Evolutionary conservation across 2,888 invertebrate species (phyloP).

Genomic region (Gibbula magus): DNA sequence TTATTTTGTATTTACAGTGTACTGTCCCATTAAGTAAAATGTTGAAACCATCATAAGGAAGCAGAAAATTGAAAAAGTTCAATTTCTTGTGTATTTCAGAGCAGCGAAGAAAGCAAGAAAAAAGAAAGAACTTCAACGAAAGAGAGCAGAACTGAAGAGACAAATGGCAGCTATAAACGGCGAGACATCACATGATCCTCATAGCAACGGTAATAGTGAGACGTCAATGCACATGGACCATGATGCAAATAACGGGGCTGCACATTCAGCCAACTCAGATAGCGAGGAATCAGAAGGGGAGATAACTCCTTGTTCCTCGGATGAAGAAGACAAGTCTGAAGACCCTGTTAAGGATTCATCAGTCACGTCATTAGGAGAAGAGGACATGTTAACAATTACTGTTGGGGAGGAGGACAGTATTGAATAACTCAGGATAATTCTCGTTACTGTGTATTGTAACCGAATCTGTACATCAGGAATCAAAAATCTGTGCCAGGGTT

Average conservation of each 20-base stretch:
- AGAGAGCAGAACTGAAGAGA: background rate
- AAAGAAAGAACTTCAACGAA: background rate
- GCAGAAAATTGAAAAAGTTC: no score
- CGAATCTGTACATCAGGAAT: no score
- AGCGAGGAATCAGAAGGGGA: background rate
- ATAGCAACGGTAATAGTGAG: background rate
- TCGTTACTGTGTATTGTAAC: background rate
- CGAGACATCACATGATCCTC: background rate
- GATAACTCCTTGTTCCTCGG: background rate
- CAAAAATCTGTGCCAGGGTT: no score
- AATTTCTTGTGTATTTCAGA: background rate
- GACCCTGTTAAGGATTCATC: background rate
- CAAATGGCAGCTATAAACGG: background rate
- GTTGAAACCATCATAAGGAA: no score
- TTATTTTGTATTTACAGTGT: no score
- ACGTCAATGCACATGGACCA: slow-evolving; percentile 2
- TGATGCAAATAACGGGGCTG: background rate
- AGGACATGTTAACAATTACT: background rate
- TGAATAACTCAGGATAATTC: background rate
- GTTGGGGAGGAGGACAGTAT: background rate
- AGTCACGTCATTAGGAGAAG: background rate
- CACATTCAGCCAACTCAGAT: background rate
- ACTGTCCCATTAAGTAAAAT: no score
- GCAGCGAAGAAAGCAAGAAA: background rate
- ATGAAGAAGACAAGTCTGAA: background rate